Evolutionary conservation across 2,888 invertebrate genomes (phyloP), one percentile per base, ranked within the genome.

Genomic region (Rugalucina vietnamica): DNA sequence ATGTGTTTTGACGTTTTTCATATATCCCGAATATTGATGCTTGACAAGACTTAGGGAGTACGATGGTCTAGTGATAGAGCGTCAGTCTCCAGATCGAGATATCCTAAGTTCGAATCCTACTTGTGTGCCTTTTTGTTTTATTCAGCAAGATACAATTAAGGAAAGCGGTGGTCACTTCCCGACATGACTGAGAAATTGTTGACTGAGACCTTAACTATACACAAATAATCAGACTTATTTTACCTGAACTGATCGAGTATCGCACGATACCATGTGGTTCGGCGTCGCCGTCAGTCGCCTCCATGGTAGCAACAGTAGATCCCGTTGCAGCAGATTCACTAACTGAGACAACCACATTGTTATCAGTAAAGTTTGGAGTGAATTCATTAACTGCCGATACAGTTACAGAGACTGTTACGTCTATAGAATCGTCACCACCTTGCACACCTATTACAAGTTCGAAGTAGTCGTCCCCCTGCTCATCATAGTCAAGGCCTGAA

Each of bases 351-450:
- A 73, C 79, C 14, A 36, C 76, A 54, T 87, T 36, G 0, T 76
- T 60, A 18, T 54, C 73, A 73, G 21, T 34, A 65, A 93, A 93
- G 21, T 77, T 54, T 4, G 93, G 93, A 43, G 65, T 76, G 74
- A 90, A 89, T 82, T 94, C 93, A 74, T 94, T 93, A 10, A 89
- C 83, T 76, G 93, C 91, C 2, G 57, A 82, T 39, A 93, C 84
- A 5, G 79, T 90, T 18, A 94, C 88, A 34, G 86, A 89, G 34
- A 91, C 90, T 60, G 80, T 84, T 12, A 91, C 91, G 1, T 65
- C 65, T 10, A 65, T 32, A 18, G 8, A n/a, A 21, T 65, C 65
- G 21, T 65, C 65, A 34, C 65, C 65, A 34, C 65, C 65, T 21
- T 1, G 29, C 1, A 65, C 65, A 34, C 34, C 34, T 14, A 65